phyloP scores from a whole-genome alignment of 1,140 invertebrate species.

The Nomia melanderi region DNA sequence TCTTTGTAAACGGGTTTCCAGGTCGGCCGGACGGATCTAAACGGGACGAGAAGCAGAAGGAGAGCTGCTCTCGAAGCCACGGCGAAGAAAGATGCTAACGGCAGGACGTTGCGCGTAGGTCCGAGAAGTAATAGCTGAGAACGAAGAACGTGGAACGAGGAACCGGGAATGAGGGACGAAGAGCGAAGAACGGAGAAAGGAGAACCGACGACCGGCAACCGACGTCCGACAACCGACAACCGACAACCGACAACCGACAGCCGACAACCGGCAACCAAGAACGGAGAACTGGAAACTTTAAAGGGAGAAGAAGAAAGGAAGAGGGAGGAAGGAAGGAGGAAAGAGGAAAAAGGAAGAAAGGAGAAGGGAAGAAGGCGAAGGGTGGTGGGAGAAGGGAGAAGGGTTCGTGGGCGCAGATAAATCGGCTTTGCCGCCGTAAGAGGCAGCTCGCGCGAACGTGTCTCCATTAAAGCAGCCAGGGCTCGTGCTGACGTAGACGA shows the following conservation, averaged over 20 bases:
- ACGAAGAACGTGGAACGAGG: conserved; percentile 11
- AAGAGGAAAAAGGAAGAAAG: conserved; percentile 29
- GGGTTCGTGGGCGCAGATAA: conserved; percentile 75
- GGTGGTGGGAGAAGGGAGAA: conserved; percentile 26
- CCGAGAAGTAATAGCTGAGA: conserved; percentile 37
- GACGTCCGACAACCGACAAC: too few relatives aligned
- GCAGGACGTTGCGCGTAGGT: conserved; percentile 16
- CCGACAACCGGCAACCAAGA: too few relatives aligned
- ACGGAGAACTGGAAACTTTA: conserved; percentile 20
- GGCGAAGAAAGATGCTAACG: conserved; percentile 22
- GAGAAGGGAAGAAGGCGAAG: conserved; percentile 33
- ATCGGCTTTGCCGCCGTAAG: conserved; percentile 74
- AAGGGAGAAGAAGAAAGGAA: conserved; percentile 18
- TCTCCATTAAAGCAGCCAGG: conserved; percentile 73
- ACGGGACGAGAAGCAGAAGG: conserved; percentile 16
- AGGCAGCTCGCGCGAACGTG: conserved; percentile 74
- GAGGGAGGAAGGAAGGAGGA: conserved; percentile 16
- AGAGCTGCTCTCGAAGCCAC: neutral
- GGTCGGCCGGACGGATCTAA: conserved; percentile 29
- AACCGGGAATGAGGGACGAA: conserved; percentile 15
- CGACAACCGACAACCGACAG: too few relatives aligned
- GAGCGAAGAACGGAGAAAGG: neutral
- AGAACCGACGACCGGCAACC: neutral
- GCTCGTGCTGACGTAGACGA: conserved; percentile 64
- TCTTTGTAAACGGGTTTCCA: conserved; percentile 62